phyloP scores from a whole-genome alignment of 2,797 vertebrate genomes.

The Melopsittacus undulatus region DNA sequence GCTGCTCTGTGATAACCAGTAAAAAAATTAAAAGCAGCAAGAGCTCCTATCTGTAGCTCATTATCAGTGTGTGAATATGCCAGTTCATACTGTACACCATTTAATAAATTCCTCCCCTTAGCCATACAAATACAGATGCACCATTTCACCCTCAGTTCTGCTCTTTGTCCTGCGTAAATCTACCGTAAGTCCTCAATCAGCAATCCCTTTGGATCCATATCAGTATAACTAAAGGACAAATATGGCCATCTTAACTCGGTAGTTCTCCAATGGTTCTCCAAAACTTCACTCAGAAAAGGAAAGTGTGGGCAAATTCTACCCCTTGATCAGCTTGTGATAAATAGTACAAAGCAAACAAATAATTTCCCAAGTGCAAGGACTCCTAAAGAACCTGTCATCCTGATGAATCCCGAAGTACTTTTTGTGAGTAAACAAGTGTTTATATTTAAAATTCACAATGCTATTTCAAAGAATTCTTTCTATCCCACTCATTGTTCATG shows the following conservation, averaged over 20 bases:
- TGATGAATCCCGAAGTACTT: not conserved
- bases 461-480: slow-evolving; percentile 4
- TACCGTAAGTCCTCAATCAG: not conserved
- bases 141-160: not conserved
- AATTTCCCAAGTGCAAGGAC: not conserved
- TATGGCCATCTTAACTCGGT: not conserved
- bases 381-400: not conserved
- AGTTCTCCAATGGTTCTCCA: not conserved
- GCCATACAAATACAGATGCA: not conserved
- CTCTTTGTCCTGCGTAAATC: not conserved
- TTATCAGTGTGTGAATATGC: not conserved
- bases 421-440: slow-evolving; percentile 18
- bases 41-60: not conserved
- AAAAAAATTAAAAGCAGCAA: slow-evolving; percentile 16
- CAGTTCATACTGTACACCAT: not conserved
- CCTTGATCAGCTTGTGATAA: not conserved
- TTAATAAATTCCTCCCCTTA: not conserved
- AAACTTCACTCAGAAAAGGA: not conserved
- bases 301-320: not conserved
- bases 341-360: not conserved
- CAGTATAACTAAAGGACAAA: not conserved
- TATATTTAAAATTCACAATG: slow-evolving; percentile 24
- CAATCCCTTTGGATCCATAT: not conserved
- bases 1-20: not conserved
- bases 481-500: not conserved